These are phyloP conservation scores for Castor canadensis DNA, from an alignment of 2,113 vertebrate genomes.

Conservation along the genomic window DNA sequence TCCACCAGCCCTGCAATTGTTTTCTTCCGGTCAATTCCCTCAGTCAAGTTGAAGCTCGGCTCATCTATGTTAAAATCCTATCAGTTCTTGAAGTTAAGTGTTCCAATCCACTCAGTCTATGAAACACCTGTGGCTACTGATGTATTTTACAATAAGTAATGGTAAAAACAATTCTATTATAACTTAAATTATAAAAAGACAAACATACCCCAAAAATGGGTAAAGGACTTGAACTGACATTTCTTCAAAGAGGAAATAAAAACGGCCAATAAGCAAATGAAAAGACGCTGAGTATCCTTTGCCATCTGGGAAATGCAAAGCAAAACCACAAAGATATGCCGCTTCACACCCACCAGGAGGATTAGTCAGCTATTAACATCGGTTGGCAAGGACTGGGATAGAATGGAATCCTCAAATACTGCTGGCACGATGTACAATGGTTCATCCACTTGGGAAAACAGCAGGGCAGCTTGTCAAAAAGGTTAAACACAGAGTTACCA, in stretches of 20 bases:
- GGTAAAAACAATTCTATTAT: neutral
- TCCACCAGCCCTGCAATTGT: neutral
- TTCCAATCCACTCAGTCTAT: neutral
- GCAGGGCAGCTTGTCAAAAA: neutral
- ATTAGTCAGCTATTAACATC: neutral
- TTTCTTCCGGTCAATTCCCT: conserved; percentile 20
- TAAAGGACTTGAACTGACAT: neutral
- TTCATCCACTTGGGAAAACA: neutral
- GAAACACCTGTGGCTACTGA: neutral
- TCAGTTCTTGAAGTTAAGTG: neutral
- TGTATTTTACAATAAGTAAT: neutral
- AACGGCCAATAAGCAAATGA: neutral
- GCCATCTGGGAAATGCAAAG: neutral
- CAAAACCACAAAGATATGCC: neutral
- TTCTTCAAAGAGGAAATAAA: neutral
- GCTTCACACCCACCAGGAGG: neutral
- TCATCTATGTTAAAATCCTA: neutral
- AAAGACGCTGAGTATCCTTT: neutral
- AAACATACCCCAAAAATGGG: neutral
- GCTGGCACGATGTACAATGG: neutral
- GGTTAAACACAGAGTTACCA: neutral
- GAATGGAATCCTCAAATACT: neutral
- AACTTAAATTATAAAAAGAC: neutral
- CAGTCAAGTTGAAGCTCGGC: neutral
- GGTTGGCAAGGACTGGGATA: neutral